Evolutionary conservation across 2,113 vertebrate genomes (phyloP).

Genomic region (Parotia lawesii): DNA sequence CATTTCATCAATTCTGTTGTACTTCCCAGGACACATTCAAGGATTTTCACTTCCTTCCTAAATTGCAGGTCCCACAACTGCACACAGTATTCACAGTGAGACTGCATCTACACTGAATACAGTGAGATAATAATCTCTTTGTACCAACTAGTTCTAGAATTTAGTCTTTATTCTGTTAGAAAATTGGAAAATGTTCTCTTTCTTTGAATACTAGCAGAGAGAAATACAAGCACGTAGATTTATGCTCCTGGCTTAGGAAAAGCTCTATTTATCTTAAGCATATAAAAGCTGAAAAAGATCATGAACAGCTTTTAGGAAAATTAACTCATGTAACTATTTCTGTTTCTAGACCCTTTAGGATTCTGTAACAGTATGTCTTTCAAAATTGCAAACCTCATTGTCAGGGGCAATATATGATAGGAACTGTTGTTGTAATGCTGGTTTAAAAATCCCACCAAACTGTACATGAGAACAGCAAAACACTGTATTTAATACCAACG

Average conservation of each 20-base stretch:
- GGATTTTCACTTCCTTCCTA: not conserved
- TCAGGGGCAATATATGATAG: not conserved
- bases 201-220: not conserved
- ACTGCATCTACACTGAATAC: accelerated
- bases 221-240: not conserved
- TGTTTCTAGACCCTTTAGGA: not conserved
- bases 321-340: not conserved
- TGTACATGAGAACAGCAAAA: not conserved
- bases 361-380: not conserved
- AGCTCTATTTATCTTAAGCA: not conserved
- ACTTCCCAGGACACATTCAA: not conserved
- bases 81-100: not conserved
- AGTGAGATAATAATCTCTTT: not conserved
- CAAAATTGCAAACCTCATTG: not conserved
- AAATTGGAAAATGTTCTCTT: not conserved
- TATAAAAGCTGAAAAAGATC: not conserved
- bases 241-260: not conserved
- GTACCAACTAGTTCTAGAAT: not conserved
- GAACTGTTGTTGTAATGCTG: not conserved
- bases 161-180: not conserved
- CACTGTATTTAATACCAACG: not conserved
- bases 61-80: not conserved
- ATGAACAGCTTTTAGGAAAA: not conserved
- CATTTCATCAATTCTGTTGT: not conserved
- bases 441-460: accelerated